Evolutionary conservation across 1,140 invertebrate species (phyloP).

Genomic region (Sogatella furcifera): DNA sequence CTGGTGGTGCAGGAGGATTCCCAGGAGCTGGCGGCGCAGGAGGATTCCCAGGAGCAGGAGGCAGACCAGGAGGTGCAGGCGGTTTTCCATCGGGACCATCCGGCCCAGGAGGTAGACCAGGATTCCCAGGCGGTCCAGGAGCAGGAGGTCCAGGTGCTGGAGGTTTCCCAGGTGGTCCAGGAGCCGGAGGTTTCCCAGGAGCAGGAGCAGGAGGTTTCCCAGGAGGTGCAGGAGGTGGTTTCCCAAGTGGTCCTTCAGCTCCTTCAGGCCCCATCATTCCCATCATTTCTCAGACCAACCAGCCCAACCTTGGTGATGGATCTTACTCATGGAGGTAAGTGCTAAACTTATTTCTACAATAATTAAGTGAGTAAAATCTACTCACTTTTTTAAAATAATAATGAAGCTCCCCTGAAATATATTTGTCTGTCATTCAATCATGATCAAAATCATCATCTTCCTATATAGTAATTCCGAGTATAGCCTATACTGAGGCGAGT

Average conservation of each 20-base stretch:
- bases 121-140: neutral
- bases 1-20: neutral
- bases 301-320: slow-evolving; percentile 17
- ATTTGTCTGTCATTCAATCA: too few relatives aligned
- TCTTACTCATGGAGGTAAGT: slow-evolving; percentile 22
- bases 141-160: slow-evolving; percentile 4
- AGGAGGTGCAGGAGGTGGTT: slow-evolving; percentile 1
- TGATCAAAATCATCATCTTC: too few relatives aligned
- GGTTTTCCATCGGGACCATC: neutral
- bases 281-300: slow-evolving; percentile 17
- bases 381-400: too few relatives aligned
- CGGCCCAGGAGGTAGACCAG: neutral
- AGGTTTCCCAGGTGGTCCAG: neutral
- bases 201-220: neutral
- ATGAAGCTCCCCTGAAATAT: too few relatives aligned
- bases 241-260: neutral
- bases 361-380: too few relatives aligned
- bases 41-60: neutral
- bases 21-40: neutral
- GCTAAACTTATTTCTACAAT: too few relatives aligned
- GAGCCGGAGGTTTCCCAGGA: neutral
- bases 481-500: too few relatives aligned
- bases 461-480: too few relatives aligned
- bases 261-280: slow-evolving; percentile 16
- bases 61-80: slow-evolving; percentile 9